These are phyloP conservation scores for Siniperca knerii DNA, from an alignment of 2,113 vertebrate genomes.

Conservation along the genomic window DNA sequence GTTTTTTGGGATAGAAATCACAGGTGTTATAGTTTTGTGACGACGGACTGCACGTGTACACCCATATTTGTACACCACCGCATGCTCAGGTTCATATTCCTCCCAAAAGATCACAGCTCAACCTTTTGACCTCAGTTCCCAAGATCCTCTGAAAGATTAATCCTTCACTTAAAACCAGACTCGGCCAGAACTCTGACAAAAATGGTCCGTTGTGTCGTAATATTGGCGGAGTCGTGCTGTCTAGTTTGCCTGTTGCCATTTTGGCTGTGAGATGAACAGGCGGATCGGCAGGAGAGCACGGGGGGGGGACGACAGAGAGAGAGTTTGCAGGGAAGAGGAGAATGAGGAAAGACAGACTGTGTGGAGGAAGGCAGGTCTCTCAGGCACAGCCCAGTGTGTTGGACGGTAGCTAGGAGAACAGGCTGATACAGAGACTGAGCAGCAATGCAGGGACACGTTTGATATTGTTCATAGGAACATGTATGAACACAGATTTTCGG, in stretches of 20 bases:
- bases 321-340: slow-evolving; percentile 21
- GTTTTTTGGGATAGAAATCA: slow-evolving; percentile 12
- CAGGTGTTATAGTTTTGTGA: neutral
- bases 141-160: neutral
- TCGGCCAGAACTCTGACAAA: slow-evolving; percentile 33
- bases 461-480: neutral
- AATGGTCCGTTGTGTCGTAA: slow-evolving; percentile 23
- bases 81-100: neutral
- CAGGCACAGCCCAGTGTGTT: slow-evolving; percentile 40
- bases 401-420: slow-evolving; percentile 37
- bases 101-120: neutral
- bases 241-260: slow-evolving; percentile 62
- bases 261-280: slow-evolving; percentile 68
- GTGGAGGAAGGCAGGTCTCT: slow-evolving; percentile 66
- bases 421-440: slow-evolving; percentile 14
- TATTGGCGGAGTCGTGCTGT: slow-evolving; percentile 47
- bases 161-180: slow-evolving; percentile 31
- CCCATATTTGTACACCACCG: slow-evolving; percentile 6
- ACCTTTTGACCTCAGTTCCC: slow-evolving; percentile 11
- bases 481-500: neutral
- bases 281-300: slow-evolving; percentile 57
- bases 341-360: slow-evolving; percentile 56
- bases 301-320: slow-evolving; percentile 19
- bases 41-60: neutral
- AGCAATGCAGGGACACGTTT: neutral